Base-by-base conservation (phyloP, 2,888 invertebrate genomes). In the Andrena dorsata region DNA sequence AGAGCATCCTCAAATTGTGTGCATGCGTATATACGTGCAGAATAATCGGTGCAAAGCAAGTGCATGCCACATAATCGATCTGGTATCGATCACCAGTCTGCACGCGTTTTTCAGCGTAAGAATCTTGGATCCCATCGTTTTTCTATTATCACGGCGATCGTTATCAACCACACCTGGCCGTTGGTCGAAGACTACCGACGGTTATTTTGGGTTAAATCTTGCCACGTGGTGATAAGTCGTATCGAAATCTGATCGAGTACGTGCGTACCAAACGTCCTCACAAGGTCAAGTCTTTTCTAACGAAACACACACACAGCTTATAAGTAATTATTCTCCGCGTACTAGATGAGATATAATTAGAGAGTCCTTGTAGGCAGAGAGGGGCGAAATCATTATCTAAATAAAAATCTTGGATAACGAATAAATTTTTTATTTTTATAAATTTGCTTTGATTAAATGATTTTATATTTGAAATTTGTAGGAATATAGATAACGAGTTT, bases 111-210 rank as follows among this genome's bases (percentile, higher is more conserved):
- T 76, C 68, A 47, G 51, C 64, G 51, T 10, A 51, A 63, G 13
- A 28, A 65, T 58, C 65, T 47, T n/a, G 74, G 41, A 65, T 77
- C 30, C 51, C 30, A 49, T 73, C 58, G 71, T 63, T 70, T 63
- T 58, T 72, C 53, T 51, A 72, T 74, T 60, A 60, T 71, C 64
- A 51, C 32, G 64, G 56, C 49, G 71, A 74, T 66, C n/a, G 28
- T 51, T 56, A 84, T 82, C 79, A 30, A 63, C n/a, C 70, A 49
- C 84, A 84, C 69, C 83, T 82, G 76, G 20, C 53, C 41, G 47
- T 56, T 76, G 23, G 30, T 49, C 71, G 63, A 64, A 56, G 65
- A 65, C 7, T 47, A 20, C 32, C n/a, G 5, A 32, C 23, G 10
- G 13, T 26, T 58, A 56, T 23, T 70, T 58, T 16, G 7, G 13